Conservation (phyloP, 2,888 invertebrate species). For the Colletes collaris region DNA sequence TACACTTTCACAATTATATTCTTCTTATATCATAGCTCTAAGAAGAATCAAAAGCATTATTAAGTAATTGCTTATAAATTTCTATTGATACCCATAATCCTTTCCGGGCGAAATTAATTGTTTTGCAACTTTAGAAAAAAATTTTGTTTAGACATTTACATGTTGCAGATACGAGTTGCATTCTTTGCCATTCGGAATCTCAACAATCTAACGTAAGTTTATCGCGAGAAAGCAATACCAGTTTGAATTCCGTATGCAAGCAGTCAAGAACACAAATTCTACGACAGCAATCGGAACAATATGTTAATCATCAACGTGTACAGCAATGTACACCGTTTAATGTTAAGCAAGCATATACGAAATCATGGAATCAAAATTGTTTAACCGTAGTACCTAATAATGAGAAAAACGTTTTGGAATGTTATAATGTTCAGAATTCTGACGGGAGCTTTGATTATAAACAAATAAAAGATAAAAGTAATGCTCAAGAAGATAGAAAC, state of each 20-base stretch:
- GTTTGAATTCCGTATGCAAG: conserved; percentile 40
- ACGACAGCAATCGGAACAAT: conserved; percentile 24
- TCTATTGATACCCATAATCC: too few relatives aligned
- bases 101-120: too few relatives aligned
- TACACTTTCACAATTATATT: conserved; percentile 6
- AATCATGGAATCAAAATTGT: conserved; percentile 57
- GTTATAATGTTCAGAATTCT: conserved; percentile 14
- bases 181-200: conserved; percentile 43
- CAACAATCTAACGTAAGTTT: conserved; percentile 46
- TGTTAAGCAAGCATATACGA: conserved; percentile 41
- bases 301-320: conserved; percentile 25
- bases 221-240: conserved; percentile 63
- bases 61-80: too few relatives aligned
- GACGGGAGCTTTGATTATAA: conserved; percentile 22
- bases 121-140: neutral
- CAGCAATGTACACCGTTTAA: conserved; percentile 21
- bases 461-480: conserved; percentile 22
- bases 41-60: neutral
- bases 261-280: conserved; percentile 45
- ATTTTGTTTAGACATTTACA: neutral
- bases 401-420: conserved; percentile 12
- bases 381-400: conserved; percentile 31
- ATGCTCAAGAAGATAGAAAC: conserved; percentile 34
- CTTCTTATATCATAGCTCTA: neutral
- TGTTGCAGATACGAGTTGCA: conserved; percentile 40